These are phyloP conservation scores for Plecotus auritus DNA, from an alignment of 2,113 vertebrate genomes.

Conservation along the genomic window DNA sequence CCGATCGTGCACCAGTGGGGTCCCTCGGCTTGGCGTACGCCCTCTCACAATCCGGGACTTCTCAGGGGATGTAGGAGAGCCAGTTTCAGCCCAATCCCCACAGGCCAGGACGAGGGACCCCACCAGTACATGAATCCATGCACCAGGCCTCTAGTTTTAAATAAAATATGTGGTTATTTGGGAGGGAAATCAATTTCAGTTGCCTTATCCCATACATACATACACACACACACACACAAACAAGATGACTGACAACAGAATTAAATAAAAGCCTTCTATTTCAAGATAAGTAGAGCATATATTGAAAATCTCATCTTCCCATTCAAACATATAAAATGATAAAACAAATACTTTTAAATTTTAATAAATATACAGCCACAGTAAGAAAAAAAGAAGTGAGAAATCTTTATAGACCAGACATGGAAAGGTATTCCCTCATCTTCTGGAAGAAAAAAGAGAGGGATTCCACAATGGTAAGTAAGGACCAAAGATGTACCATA, in stretches of 20 bases:
- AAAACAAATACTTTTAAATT: conserved; percentile 8
- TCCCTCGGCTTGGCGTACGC: too few species aligned
- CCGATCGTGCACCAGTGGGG: too few species aligned
- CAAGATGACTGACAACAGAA: not conserved
- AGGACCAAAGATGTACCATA: not conserved
- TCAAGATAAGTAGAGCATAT: not conserved
- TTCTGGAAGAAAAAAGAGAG: conserved; percentile 14
- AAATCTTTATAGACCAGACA: conserved; percentile 5
- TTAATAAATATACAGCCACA: not conserved
- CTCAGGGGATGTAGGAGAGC: too few species aligned
- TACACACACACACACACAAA: not conserved
- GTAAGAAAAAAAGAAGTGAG: not conserved
- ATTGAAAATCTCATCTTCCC: conserved; percentile 23
- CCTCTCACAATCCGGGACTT: too few species aligned
- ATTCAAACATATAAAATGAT: conserved; percentile 14
- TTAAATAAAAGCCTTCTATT: not conserved
- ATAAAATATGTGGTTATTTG: not conserved
- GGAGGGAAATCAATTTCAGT: not conserved
- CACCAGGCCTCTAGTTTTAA: not conserved
- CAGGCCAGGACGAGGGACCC: too few species aligned
- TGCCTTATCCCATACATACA: not conserved
- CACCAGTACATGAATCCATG: too few species aligned
- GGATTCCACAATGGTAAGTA: not conserved
- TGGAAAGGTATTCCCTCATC: not conserved
- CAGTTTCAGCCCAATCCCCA: too few species aligned